A percentile compares a stretch with the other conserved stretches of the same genome.
phyloP scores from a whole-genome alignment of 2,797 vertebrate genomes.

The Kryptolebias ocellatus region DNA sequence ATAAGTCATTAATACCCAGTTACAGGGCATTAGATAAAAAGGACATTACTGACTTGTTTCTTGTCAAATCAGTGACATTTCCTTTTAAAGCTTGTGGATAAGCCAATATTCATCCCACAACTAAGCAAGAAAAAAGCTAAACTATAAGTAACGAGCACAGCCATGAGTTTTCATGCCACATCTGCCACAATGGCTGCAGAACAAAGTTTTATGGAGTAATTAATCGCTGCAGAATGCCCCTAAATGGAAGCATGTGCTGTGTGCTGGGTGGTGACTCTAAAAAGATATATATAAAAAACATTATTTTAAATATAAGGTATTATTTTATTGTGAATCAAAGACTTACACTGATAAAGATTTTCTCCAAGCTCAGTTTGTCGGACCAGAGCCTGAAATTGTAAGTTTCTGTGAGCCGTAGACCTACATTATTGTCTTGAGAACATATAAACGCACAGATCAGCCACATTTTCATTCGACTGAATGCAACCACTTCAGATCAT shows the following conservation, averaged over 20 bases:
- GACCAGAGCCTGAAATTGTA: not conserved
- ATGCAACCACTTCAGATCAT: not conserved
- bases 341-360: not conserved
- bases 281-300: not conserved
- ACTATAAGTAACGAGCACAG: conserved; percentile 29
- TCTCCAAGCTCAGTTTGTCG: not conserved
- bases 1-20: too few relatives aligned
- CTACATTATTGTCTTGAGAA: not conserved
- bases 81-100: conserved; percentile 24
- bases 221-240: conserved; percentile 38
- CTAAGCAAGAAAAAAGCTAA: conserved; percentile 29
- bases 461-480: not conserved
- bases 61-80: conserved; percentile 15
- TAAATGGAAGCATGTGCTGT: conserved; percentile 22
- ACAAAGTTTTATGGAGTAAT: conserved; percentile 59
- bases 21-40: too few relatives aligned
- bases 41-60: too few relatives aligned
- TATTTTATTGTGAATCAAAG: not conserved
- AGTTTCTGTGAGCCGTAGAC: not conserved
- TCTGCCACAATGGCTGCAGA: conserved; percentile 24
- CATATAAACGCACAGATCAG: conserved; percentile 6
- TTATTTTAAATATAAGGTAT: not conserved
- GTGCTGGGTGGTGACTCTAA: not conserved
- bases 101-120: conserved; percentile 51
- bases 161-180: conserved; percentile 47